Base-by-base conservation (phyloP, 2,113 vertebrate genomes). In the Syrmaticus mikado region DNA sequence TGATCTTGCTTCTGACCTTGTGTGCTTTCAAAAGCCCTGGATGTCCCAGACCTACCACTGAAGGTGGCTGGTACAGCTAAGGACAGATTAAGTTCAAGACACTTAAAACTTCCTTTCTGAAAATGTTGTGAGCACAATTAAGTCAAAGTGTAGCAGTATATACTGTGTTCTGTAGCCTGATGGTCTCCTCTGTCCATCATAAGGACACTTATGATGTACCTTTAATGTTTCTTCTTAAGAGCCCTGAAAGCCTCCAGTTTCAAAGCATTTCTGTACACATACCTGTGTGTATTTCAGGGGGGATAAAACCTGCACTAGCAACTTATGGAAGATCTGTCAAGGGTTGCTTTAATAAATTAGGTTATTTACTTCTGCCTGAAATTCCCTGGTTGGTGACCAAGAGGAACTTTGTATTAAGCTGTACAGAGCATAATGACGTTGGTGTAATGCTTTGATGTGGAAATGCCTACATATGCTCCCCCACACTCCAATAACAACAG, bases 321-420 rank as follows among this genome's bases (percentile, higher is more conserved):
- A 72, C 68, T 86, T 74, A 86, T n/a, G 45, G 60, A 66, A 91
- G 76, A 89, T 96, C 96, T 95, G 65, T 89, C 84, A 82, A 90
- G 78, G 89, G 87, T 84, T 1, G 0, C 7, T 87, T 94, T 93
- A 96, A 92, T 95, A 96, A 93, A 92, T 87, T 62, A 85, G 73
- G 64, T 84, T 97, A 93, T 91, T 95, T 95, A 86, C 92, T 94
- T 93, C 92, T 94, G 83, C 30, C 62, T 96, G 86, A 92, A 94
- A 92, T 91, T 94, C 79, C 60, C 86, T 87, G 43, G 73, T 90
- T 71, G 84, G 92, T 96, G 92, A 91, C 82, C 84, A 93, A 93
- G 92, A 87, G 75, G 84, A 93, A 94, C 75, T 89, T 83, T 76
- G 41, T 77, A 74, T 90, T 89, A 94, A 96, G 80, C 90, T 34